These are phyloP conservation scores for Cryptotis parvus DNA, from an alignment of 2,113 vertebrate genomes.

Conservation along the genomic window DNA sequence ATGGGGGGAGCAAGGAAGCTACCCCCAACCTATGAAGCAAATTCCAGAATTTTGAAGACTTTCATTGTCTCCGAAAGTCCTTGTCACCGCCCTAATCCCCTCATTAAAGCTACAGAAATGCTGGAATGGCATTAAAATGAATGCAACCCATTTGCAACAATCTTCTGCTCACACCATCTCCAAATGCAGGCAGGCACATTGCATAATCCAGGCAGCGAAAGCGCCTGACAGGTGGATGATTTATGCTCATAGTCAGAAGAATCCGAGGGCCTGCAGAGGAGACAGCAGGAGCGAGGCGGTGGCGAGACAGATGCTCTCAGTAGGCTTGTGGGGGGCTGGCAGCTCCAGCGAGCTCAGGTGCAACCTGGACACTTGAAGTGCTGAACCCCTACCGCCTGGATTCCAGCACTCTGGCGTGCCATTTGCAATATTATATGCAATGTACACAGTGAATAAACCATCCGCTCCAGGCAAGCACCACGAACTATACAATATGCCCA, in stretches of 20 bases:
- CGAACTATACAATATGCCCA: not conserved
- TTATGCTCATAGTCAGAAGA: conserved; percentile 93
- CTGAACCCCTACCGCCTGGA: conserved; percentile 86
- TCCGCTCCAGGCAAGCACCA: conserved; percentile 58
- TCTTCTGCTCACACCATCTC: conserved; percentile 88
- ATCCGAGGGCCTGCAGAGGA: conserved; percentile 90
- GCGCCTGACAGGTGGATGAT: conserved; percentile 94
- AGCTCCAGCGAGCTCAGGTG: conserved; percentile 90
- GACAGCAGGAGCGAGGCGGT: conserved; percentile 89
- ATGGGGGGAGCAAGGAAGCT: conserved; percentile 45
- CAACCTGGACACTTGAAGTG: conserved; percentile 88
- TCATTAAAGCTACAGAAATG: conserved; percentile 89
- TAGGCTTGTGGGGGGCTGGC: conserved; percentile 91
- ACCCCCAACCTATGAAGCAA: conserved; percentile 79
- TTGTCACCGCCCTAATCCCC: conserved; percentile 84
- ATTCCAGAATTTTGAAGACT: conserved; percentile 82
- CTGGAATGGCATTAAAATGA: conserved; percentile 88
- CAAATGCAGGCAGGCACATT: conserved; percentile 91
- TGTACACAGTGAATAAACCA: conserved; percentile 83
- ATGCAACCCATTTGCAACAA: conserved; percentile 87
- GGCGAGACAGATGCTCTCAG: conserved; percentile 93
- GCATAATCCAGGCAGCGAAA: conserved; percentile 91
- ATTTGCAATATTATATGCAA: conserved; percentile 84
- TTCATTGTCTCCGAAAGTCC: conserved; percentile 85
- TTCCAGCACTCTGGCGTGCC: conserved; percentile 86